phyloP scores from a whole-genome alignment of 1,140 invertebrate species.

The Leptopilina clavipes region DNA sequence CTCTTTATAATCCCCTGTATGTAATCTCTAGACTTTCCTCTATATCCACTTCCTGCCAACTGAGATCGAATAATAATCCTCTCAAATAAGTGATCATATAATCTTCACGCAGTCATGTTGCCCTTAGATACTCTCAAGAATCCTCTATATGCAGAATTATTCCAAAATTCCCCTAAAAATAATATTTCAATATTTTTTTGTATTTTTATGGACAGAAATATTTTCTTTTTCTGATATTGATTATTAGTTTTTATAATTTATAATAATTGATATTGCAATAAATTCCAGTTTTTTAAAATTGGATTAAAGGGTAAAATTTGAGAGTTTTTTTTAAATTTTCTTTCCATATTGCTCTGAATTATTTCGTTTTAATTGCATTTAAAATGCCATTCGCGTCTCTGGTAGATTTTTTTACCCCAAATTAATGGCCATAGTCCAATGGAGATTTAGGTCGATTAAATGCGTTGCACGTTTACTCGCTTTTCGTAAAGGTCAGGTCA shows the following conservation, averaged over 20 bases:
- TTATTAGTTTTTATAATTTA: too few species aligned
- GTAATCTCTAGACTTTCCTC: background rate
- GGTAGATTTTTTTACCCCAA: background rate
- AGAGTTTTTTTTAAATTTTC: too few species aligned
- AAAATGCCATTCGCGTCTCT: constrained; percentile 33
- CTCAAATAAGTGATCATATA: background rate
- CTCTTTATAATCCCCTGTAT: background rate
- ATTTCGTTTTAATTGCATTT: background rate
- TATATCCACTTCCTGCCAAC: background rate
- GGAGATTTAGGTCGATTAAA: constrained; percentile 9
- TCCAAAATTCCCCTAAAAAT: too few species aligned
- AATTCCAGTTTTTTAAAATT: too few species aligned
- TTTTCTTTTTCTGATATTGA: too few species aligned
- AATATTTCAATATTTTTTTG: too few species aligned
- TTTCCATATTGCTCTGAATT: too few species aligned
- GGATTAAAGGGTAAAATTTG: too few species aligned
- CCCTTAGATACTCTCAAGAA: background rate
- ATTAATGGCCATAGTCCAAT: background rate
- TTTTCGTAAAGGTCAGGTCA: constrained; percentile 15
- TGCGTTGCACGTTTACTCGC: background rate
- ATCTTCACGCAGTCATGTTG: background rate
- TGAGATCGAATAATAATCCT: background rate
- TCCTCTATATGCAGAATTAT: too few species aligned
- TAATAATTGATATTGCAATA: too few species aligned
- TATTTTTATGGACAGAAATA: too few species aligned